Conservation (phyloP, 2,888 invertebrate genomes). For the Notodonta dromedarius region DNA sequence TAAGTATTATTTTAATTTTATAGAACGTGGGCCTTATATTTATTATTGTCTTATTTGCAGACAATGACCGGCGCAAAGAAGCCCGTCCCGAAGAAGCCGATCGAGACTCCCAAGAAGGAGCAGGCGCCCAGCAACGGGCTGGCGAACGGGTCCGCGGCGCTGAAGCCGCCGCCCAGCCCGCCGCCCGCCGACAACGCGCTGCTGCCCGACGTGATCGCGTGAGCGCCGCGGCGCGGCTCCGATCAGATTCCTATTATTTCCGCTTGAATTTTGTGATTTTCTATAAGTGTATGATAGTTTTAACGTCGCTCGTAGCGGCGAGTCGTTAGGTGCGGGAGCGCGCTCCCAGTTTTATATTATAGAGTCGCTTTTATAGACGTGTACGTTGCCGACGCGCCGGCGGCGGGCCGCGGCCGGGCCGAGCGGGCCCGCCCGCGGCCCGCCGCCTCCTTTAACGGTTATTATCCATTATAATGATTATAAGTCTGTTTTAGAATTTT, state of each 20-base stretch:
- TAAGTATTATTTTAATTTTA: too few relatives aligned
- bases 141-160: constrained; percentile 50
- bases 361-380: constrained; percentile 81
- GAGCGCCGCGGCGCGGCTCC: constrained; percentile 37
- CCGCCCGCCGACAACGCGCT: constrained; percentile 70
- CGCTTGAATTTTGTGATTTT: constrained; percentile 84
- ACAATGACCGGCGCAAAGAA: constrained; percentile 59
- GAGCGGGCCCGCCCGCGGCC: constrained; percentile 19
- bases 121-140: constrained; percentile 37
- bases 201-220: constrained; percentile 80
- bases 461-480: constrained; percentile 74
- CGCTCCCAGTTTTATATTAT: constrained; percentile 79
- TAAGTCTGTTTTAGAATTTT: constrained; percentile 83
- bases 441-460: constrained; percentile 50
- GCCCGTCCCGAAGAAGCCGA: constrained; percentile 48
- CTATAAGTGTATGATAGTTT: constrained; percentile 81
- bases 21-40: background rate
- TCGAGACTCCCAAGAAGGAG: constrained; percentile 36
- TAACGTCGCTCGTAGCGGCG: constrained; percentile 67
- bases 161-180: constrained; percentile 80
- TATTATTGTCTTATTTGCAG: constrained; percentile 36
- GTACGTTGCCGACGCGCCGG: constrained; percentile 56
- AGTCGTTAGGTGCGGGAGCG: constrained; percentile 79
- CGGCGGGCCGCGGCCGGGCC: constrained; percentile 19
- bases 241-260: constrained; percentile 78